Evolutionary conservation across 2,888 invertebrate genomes (phyloP), one percentile per base, ranked within the genome.

Genomic region (Tiliacea citrago): DNA sequence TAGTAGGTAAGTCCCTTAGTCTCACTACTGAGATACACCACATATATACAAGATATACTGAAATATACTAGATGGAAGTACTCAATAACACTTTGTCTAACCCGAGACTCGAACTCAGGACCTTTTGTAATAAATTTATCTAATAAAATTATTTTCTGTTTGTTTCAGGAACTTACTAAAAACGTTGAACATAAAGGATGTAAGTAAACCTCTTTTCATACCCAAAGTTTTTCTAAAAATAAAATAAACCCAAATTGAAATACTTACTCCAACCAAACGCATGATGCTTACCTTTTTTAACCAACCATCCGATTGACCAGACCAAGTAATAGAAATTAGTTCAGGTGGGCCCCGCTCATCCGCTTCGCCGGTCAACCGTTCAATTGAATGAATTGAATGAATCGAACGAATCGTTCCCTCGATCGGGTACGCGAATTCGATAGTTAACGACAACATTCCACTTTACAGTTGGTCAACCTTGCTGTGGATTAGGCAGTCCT

Each of bases 301-400:
- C 80, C 79, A 82, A 85, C 82, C 80, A 84, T 84, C 79, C 85
- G 79, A 85, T 79, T 86, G 86, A 86, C 75, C 85, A 88, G 86
- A 82, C 80, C 88, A 88, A 83, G 88, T 89, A 90, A 90, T 88
- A 88, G 88, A 90, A 88, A 92, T 93, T 91, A 91, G 91, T 90
- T 91, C 90, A 91, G 90, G 90, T 92, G 90, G 85, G 85, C 77
- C 89, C 76, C 89, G 87, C 83, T 91, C 91, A 89, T 90, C 85
- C 90, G 90, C 88, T 89, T 87, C 87, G 88, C 86, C 90, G 90
- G 90, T 89, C 90, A 90, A 88, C 89, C 90, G 89, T 90, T 91
- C 91, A 90, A 90, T 90, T 90, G 91, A 91, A 92, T 90, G 89
- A 91, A 90, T 88, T 84, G 88, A 88, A 90, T 88, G 91, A 88